Evolutionary conservation across 1,140 invertebrate genomes (phyloP).

Genomic region (Drosophila neocordata): DNA sequence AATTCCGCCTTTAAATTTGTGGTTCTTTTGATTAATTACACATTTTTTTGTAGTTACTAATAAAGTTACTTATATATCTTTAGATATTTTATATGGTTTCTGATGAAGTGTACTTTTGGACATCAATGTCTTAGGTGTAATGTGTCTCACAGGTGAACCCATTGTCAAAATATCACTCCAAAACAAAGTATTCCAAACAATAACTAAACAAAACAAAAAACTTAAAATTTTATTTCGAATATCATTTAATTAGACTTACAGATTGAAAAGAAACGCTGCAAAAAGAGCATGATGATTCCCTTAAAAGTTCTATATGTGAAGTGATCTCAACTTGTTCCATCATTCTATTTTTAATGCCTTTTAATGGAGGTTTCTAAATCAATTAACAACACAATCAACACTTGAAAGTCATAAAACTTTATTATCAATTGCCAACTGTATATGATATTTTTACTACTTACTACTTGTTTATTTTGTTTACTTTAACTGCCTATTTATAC

Average conservation of each 20-base stretch:
- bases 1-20: no score
- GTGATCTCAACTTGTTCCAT: constrained; percentile 7
- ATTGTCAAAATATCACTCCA: background rate
- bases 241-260: constrained; percentile 23
- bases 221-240: background rate
- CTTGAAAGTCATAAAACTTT: constrained; percentile 30
- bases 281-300: constrained; percentile 24
- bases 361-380: constrained; percentile 39
- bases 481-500: no score
- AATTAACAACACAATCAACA: constrained; percentile 44
- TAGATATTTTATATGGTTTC: constrained; percentile 41
- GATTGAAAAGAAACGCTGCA: constrained; percentile 16
- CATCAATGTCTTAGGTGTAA: constrained; percentile 9
- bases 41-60: background rate
- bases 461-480: background rate
- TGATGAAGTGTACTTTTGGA: constrained; percentile 18
- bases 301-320: constrained; percentile 13
- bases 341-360: constrained; percentile 27
- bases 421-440: background rate
- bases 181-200: background rate
- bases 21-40: background rate
- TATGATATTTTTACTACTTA: background rate
- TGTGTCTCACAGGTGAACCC: background rate
- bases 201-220: constrained; percentile 20
- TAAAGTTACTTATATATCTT: constrained; percentile 24